Conservation (phyloP, 2,888 invertebrate species). For the Pelosia muscerda region DNA sequence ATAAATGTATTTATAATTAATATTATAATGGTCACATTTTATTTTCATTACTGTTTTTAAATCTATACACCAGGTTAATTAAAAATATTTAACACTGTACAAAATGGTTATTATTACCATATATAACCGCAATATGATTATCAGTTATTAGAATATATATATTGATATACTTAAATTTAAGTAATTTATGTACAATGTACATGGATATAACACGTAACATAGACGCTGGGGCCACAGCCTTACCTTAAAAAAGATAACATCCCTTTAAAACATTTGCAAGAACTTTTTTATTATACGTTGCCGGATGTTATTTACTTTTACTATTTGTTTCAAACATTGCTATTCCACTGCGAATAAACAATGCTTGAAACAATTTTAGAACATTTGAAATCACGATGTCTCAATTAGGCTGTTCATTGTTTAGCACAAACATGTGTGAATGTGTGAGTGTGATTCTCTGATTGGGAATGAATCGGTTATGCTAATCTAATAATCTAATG, state of each 20-base stretch:
- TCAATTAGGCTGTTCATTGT: too few relatives aligned
- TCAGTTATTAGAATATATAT: background rate
- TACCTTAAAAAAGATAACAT: background rate
- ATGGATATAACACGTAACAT: background rate
- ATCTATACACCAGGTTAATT: background rate
- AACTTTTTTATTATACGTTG: background rate
- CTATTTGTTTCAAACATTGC: too few relatives aligned
- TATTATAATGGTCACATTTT: background rate
- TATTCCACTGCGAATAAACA: background rate
- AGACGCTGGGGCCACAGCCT: background rate
- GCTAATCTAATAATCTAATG: too few relatives aligned
- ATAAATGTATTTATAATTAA: too few relatives aligned
- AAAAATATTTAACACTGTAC: conserved; percentile 14
- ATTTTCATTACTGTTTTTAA: background rate
- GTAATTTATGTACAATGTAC: conserved; percentile 1
- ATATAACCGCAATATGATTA: background rate
- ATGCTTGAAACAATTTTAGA: background rate
- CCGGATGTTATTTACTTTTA: background rate
- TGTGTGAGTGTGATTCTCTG: too few relatives aligned
- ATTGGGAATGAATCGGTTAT: too few relatives aligned
- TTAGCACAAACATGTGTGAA: too few relatives aligned
- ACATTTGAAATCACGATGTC: background rate
- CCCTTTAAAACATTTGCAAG: conserved; percentile 4
- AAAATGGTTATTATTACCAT: background rate
- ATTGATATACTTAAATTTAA: conserved; percentile 1